Evolutionary conservation across 2,797 vertebrate genomes (phyloP).

Genomic region (Spatula clypeata): DNA sequence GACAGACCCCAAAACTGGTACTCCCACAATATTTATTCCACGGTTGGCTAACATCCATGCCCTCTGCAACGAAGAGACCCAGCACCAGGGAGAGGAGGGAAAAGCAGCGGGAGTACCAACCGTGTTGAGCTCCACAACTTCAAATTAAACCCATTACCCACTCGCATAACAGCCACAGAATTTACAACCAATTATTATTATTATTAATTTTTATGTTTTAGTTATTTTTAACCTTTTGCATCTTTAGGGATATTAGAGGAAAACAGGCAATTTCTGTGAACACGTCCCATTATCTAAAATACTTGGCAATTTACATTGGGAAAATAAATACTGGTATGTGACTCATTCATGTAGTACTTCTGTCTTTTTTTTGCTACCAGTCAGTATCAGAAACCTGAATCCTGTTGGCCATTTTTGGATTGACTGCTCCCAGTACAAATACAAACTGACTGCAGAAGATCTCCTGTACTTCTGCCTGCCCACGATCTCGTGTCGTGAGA

Average conservation of each 20-base stretch:
- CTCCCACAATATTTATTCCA: not conserved
- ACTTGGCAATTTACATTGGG: not conserved
- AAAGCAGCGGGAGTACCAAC: not conserved
- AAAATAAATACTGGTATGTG: not conserved
- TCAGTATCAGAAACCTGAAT: not conserved
- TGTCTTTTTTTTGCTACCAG: too few relatives aligned
- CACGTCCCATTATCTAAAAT: not conserved
- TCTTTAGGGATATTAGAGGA: not conserved
- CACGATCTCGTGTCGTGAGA: not conserved
- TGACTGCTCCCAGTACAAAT: not conserved
- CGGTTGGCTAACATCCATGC: not conserved
- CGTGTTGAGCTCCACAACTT: not conserved
- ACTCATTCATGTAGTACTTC: not conserved
- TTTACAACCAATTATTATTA: not conserved
- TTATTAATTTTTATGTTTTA: not conserved
- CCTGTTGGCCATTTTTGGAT: not conserved
- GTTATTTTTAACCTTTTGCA: not conserved
- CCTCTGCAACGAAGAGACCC: not conserved
- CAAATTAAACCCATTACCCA: conserved; percentile 17
- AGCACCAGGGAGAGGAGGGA: not conserved
- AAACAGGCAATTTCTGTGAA: not conserved
- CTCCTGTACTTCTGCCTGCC: not conserved
- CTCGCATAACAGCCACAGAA: not conserved
- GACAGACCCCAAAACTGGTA: not conserved
- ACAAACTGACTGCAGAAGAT: not conserved